Evolutionary conservation across 2,797 vertebrate genomes (phyloP), one percentile per base, ranked within the genome.

Genomic region (Coilia nasus): DNA sequence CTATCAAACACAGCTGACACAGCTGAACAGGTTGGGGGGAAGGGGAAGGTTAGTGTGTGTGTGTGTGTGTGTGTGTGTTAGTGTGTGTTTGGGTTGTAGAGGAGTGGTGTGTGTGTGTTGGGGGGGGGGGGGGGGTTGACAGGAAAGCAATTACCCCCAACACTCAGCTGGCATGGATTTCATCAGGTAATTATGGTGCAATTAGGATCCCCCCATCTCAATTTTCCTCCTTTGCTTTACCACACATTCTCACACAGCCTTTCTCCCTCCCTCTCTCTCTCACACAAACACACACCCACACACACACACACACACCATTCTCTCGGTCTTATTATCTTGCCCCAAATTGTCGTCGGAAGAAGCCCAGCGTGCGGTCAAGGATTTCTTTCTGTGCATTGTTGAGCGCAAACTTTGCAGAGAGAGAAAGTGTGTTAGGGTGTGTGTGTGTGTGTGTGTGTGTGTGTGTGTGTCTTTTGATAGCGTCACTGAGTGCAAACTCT

Each of bases 181-280:
- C 89, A 88, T 89, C 84, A 83, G 89, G 90, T 87, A 85, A 84
- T 89, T 92, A 86, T 85, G 86, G 23, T 86, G 89, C 87, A 41
- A 41, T 41, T 84, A 87, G 84, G 25, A 80, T 78, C 11, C 47
- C 6, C 28, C 11, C 17, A 41, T 41, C 35, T 23, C 50, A 44
- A 17, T 83, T 21, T 35, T n/a, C 15, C 28, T 54, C 6, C 7
- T 15, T 6, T 56, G 2, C 59, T 83, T 21, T 81, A 4, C n/a
- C n/a, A 62, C 60, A 62, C 60, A 62, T 19, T 9, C n/a, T 23
- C 60, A 62, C 60, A 23, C n/a, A 62, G 21, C 21, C 59, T 60
- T 6, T 6, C 6, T 21, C 62, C 25, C 57, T n/a, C 57, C 19
- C 1, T 7, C 57, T 21, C 17, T 19, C 17, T 31, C 64, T 31